A percentile compares a stretch with the other conserved stretches of the same genome.
These are phyloP conservation scores for Marcusenius ussheri DNA, from an alignment of 2,113 vertebrate genomes.

Conservation along the genomic window DNA sequence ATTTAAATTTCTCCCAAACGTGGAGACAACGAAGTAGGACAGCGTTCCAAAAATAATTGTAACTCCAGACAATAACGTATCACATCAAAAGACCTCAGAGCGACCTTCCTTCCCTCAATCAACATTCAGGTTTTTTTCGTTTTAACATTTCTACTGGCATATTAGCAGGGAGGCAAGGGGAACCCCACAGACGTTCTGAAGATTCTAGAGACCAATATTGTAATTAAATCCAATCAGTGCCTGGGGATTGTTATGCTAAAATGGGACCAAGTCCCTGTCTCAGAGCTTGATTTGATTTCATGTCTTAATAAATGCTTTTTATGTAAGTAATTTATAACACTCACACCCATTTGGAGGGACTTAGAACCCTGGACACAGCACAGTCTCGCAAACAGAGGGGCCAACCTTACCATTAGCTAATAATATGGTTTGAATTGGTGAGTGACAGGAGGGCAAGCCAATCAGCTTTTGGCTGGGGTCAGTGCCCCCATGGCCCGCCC, in stretches of 20 bases:
- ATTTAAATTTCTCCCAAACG: neutral
- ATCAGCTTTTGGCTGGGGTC: no score
- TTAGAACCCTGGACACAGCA: neutral
- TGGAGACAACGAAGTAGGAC: slow-evolving; percentile 14
- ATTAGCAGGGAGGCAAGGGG: neutral
- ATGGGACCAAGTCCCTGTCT: neutral
- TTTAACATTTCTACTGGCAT: neutral
- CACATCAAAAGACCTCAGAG: neutral
- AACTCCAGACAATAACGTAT: slow-evolving; percentile 5
- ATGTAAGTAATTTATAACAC: neutral
- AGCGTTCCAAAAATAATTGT: slow-evolving; percentile 20
- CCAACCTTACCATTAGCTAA: no score
- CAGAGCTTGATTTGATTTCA: neutral
- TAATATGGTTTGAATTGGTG: no score
- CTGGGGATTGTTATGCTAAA: neutral
- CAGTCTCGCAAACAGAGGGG: neutral
- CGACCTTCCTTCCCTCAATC: neutral
- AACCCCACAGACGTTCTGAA: neutral
- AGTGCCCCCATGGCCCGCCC: no score
- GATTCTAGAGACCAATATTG: neutral
- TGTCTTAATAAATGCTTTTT: neutral
- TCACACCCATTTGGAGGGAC: neutral
- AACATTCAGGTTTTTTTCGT: neutral
- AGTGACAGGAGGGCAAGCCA: no score
- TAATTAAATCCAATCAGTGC: neutral